Evolutionary conservation across 2,113 vertebrate species (phyloP).

Genomic region (Leptosomus discolor): DNA sequence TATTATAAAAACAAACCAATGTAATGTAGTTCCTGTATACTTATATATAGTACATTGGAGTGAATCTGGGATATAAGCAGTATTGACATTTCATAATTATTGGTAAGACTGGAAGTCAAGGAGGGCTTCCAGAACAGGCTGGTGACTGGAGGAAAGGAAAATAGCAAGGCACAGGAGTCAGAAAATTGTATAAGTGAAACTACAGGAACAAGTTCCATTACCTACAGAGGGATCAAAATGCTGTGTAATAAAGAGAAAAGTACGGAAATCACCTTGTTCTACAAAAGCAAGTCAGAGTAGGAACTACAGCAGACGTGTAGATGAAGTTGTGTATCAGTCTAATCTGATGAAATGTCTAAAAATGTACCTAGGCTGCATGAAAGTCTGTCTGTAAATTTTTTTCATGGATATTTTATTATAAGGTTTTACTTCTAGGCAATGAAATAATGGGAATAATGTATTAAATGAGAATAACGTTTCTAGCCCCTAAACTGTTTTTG

Average conservation of each 20-base stretch:
- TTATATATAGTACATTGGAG: background rate
- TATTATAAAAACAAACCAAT: background rate
- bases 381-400: background rate
- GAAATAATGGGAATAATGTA: constrained; percentile 12
- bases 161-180: background rate
- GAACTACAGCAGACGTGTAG: background rate
- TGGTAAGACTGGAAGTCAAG: background rate
- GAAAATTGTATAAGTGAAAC: background rate
- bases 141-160: background rate
- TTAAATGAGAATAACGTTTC: background rate
- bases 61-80: background rate
- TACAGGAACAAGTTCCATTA: background rate
- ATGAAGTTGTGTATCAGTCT: background rate
- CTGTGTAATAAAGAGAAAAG: background rate
- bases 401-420: background rate
- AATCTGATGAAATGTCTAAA: constrained; percentile 18
- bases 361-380: background rate
- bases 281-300: background rate
- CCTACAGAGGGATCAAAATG: background rate
- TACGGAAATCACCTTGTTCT: background rate
- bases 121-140: background rate
- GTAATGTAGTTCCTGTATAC: background rate
- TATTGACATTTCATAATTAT: background rate
- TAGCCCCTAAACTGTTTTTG: background rate
- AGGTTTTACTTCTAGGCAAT: background rate